Evolutionary conservation across 2,113 vertebrate genomes (phyloP).

Genomic region (Lophura nycthemera): DNA sequence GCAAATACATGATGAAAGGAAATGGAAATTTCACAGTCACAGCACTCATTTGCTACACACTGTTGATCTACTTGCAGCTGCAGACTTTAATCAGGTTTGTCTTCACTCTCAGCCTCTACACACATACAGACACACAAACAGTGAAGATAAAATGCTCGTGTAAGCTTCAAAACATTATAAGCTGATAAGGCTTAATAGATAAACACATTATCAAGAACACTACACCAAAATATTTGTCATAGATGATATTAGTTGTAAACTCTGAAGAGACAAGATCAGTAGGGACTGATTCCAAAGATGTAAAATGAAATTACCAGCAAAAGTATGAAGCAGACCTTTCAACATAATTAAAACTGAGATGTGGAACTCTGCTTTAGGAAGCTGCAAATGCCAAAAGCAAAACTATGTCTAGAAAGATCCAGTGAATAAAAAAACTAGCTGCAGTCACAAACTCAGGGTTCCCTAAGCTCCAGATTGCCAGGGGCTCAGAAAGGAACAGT

Average conservation of each 20-base stretch:
- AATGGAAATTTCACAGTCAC: slow-evolving; percentile 48
- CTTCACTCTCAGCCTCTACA: background rate
- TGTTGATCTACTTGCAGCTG: background rate
- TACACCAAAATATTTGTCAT: background rate
- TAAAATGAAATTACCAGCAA: background rate
- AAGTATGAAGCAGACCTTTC: background rate
- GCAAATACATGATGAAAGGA: background rate
- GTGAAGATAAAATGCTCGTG: background rate
- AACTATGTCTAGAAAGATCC: background rate
- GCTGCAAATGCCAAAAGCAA: background rate
- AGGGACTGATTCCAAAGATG: background rate
- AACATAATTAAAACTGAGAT: background rate
- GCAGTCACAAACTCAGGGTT: background rate
- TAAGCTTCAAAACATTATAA: background rate
- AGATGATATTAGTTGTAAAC: background rate
- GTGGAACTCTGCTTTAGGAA: background rate
- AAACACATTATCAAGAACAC: background rate
- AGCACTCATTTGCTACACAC: background rate
- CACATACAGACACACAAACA: background rate
- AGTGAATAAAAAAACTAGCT: background rate
- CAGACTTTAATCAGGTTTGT: background rate
- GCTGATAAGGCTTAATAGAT: background rate
- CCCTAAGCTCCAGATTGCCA: background rate
- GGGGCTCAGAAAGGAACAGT: background rate
- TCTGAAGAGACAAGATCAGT: background rate